Percentiles rank a stretch among this genome's conserved stretches.
Conservation (phyloP, 2,113 vertebrate species). For the Pelecanoides urinatrix region DNA sequence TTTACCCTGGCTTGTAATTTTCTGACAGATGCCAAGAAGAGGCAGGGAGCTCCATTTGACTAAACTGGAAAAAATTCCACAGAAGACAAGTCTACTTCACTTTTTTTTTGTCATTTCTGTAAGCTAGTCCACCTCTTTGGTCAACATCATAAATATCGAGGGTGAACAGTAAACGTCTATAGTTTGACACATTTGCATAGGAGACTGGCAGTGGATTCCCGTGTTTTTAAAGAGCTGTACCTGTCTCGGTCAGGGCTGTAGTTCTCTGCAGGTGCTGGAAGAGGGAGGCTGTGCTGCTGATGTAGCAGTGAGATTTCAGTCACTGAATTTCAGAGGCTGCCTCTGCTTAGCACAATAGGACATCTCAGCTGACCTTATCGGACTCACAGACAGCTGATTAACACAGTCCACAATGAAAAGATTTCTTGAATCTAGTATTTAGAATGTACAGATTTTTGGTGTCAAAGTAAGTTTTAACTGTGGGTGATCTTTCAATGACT, state of each 20-base stretch:
- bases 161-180: constrained; percentile 36
- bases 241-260: background rate
- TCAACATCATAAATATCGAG: constrained; percentile 60
- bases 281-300: background rate
- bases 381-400: background rate
- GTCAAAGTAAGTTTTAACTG: background rate
- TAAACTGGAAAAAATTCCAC: constrained; percentile 73
- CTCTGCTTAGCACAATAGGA: background rate
- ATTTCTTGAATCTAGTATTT: too few species aligned
- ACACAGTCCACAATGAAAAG: background rate
- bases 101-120: constrained; percentile 67
- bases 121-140: constrained; percentile 37
- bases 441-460: background rate
- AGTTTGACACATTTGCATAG: background rate
- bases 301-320: background rate
- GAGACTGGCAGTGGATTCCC: background rate
- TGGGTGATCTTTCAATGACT: background rate
- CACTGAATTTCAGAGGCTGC: background rate
- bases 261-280: background rate
- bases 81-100: constrained; percentile 64
- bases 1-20: constrained; percentile 70
- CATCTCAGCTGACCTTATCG: background rate
- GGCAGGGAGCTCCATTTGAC: constrained; percentile 51
- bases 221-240: background rate
- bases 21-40: constrained; percentile 58